phyloP scores from a whole-genome alignment of 2,888 invertebrate genomes.

The Drosophila nigricruria region DNA sequence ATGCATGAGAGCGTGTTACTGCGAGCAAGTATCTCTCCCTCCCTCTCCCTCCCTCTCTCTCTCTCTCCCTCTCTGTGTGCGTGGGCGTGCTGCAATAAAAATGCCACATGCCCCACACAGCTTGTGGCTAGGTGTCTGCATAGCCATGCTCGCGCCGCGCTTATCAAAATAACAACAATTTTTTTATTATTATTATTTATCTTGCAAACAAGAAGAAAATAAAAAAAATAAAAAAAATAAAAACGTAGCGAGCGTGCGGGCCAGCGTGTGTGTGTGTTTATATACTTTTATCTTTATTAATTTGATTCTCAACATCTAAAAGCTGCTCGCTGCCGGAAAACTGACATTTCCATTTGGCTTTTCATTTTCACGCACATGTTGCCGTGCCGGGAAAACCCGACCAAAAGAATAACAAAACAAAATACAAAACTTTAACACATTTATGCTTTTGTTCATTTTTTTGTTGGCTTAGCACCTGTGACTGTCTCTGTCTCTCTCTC shows the following conservation, averaged over 20 bases:
- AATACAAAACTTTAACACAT: constrained; percentile 43
- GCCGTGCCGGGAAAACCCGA: not conserved
- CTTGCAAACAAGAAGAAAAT: constrained; percentile 9
- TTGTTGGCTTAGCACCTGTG: constrained; percentile 42
- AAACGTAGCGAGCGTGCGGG: not conserved
- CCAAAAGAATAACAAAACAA: constrained; percentile 6
- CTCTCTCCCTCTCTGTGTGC: constrained; percentile 8
- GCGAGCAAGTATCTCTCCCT: constrained; percentile 10
- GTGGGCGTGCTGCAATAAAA: constrained; percentile 57
- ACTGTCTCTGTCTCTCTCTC: not conserved
- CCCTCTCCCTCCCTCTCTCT: not conserved
- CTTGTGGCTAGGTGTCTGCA: constrained; percentile 51
- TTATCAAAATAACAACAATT: constrained; percentile 55
- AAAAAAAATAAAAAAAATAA: not conserved
- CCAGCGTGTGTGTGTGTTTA: constrained; percentile 12
- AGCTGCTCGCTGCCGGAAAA: constrained; percentile 21
- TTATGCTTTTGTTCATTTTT: constrained; percentile 27
- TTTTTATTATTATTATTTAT: constrained; percentile 59
- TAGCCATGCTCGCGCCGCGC: constrained; percentile 43
- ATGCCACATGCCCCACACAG: constrained; percentile 46
- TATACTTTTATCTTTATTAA: constrained; percentile 57
- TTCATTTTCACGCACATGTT: constrained; percentile 38
- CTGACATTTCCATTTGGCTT: constrained; percentile 19
- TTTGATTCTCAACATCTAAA: constrained; percentile 41
- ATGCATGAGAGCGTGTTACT: constrained; percentile 26